Evolutionary conservation across 30 jellyfish, hydroid and myxozoan genomes (phyloP), one percentile per base, ranked within the genome.

Genomic region (Cassiopea andromeda): DNA sequence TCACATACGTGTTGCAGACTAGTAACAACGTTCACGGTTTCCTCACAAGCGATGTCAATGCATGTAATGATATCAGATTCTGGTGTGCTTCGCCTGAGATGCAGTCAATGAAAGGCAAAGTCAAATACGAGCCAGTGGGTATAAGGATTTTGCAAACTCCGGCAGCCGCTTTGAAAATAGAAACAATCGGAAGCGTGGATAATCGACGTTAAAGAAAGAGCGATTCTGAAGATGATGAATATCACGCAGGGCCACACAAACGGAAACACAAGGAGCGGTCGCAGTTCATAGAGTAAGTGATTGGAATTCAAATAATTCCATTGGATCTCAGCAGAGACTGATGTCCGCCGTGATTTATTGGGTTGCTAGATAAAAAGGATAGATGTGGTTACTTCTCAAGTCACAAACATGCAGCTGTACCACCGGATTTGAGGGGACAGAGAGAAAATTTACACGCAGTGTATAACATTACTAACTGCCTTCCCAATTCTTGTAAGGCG

Each of bases 141-240:
- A 70, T 7, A 70, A 70, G 79, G 78, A 48, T 60, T 81, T 81
- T n/a, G 64, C 27, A 15, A 64, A 7, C 78, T 10, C 73, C 69
- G 81, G 90, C 67, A 19, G 86, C 73, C 86, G 7, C 38, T 15
- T 64, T 66, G 38, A 45, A 81, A 81, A 81, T 47, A 81, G 90
- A 48, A 81, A 46, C 90, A 81, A 81, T 81, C 90, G 90, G 90
- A 81, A 67, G 7, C 54, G 59, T 18, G 73, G 27, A 2, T 8
- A 14, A 49, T 58, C 12, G 59, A 47, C 17, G 45, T 69, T 59
- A 19, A 80, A 80, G 77, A 14, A 80, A 80, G 60, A 54, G 79
- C 81, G 78, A 18, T 15, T 46, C 46, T 59, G 48, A 19, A 60
- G 48, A 57, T 80, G 89, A 80, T 68, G 72, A 58, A 80, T 46